Conservation (phyloP, 2,113 vertebrate genomes). For the Sula dactylatra region DNA sequence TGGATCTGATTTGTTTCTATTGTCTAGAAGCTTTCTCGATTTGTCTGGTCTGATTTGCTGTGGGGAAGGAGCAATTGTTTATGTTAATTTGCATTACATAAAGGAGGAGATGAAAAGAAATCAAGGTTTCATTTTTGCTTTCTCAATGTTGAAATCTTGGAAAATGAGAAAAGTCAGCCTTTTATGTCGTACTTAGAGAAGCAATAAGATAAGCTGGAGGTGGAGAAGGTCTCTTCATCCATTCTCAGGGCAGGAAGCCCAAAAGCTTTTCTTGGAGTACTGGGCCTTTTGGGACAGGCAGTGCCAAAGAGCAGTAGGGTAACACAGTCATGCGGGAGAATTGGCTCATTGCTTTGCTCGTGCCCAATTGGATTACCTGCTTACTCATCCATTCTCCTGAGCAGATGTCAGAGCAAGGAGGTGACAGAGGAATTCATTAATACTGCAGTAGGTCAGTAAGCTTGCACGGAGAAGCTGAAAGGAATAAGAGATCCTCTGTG, state of each 20-base stretch:
- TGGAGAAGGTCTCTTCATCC: background rate
- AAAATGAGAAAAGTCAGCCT: background rate
- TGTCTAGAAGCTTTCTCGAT: background rate
- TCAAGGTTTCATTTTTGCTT: background rate
- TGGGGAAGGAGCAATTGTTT: background rate
- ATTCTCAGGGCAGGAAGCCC: background rate
- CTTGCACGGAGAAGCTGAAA: background rate
- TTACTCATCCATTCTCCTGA: constrained; percentile 70
- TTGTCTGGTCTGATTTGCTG: background rate
- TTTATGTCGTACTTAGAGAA: background rate
- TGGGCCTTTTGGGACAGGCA: background rate
- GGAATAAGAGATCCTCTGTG: constrained; percentile 1
- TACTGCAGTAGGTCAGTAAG: constrained; percentile 49
- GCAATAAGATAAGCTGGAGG: background rate
- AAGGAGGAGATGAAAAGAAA: background rate
- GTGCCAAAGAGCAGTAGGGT: background rate
- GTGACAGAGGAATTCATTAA: constrained; percentile 71
- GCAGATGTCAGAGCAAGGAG: constrained; percentile 69
- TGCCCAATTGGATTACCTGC: constrained; percentile 71
- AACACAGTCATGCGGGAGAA: constrained; percentile 21
- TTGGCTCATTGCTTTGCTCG: constrained; percentile 46
- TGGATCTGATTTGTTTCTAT: background rate
- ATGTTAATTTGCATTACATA: background rate
- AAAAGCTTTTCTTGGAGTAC: background rate
- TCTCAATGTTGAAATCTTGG: background rate